A percentile compares a stretch with the other conserved stretches of the same genome.
Conservation (phyloP, 2,888 invertebrate genomes). For the Isotomurus palustris region DNA sequence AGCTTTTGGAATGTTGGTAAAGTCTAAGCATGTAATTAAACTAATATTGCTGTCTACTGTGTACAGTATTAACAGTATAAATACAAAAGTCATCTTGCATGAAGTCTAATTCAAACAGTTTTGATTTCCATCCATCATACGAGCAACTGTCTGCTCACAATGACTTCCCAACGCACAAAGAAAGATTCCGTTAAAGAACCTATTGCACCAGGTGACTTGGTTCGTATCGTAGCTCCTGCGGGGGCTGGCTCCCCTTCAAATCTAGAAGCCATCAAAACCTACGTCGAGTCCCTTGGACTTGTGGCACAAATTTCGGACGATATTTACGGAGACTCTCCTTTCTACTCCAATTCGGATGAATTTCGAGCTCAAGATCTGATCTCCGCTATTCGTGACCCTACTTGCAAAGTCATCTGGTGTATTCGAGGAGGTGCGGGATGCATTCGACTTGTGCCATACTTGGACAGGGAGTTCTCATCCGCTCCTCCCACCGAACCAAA, state of each 20-base stretch:
- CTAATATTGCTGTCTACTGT: too few species aligned
- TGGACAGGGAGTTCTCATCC: conserved; percentile 19
- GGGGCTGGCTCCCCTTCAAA: conserved; percentile 19
- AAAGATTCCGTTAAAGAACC: too few species aligned
- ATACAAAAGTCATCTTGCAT: too few species aligned
- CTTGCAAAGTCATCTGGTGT: conserved; percentile 37
- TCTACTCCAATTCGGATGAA: conserved; percentile 38
- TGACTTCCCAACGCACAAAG: too few species aligned
- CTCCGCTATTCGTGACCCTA: conserved; percentile 22
- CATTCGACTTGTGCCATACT: conserved; percentile 22
- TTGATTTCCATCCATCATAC: too few species aligned
- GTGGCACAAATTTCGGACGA: conserved; percentile 22
- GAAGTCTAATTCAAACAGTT: too few species aligned
- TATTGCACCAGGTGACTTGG: conserved; percentile 28
- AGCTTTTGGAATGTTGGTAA: too few species aligned
- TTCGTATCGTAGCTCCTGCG: conserved; percentile 24
- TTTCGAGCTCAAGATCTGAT: conserved; percentile 32
- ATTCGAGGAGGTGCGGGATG: conserved; percentile 36
- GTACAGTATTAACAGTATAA: too few species aligned
- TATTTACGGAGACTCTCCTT: conserved; percentile 30
- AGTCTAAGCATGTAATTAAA: too few species aligned
- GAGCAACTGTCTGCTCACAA: too few species aligned
- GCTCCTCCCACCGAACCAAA: conserved; percentile 17
- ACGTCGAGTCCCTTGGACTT: conserved; percentile 26
- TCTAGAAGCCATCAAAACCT: conserved; percentile 17